Evolutionary conservation across 1,140 invertebrate genomes (phyloP), one percentile per base, ranked within the genome.

Genomic region (Ips nitidus): DNA sequence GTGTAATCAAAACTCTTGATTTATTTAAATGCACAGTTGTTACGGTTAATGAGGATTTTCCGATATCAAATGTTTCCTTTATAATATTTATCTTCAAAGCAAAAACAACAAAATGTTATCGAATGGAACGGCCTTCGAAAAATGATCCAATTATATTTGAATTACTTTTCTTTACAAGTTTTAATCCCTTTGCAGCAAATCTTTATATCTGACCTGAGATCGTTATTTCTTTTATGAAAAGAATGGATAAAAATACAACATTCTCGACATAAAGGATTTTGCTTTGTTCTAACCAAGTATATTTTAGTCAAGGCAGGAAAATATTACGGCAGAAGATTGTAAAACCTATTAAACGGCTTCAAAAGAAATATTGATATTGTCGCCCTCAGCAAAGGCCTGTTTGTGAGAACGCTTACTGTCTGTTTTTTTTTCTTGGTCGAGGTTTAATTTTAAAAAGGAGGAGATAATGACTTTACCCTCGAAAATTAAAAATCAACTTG

Each of bases 81-180:
- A 56, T 63, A 43, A 52, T 52, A 63, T 63, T 63, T 63, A 63
- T 63, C 61, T 37, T 3, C n/a, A 39, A 47, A 40, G n/a, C 3
- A 40, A 36, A 50, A 40, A 63, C 22, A 57, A 66, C 53, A 66
- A 50, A 66, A 22, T 41, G 41, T 66, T 47, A 66, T 66, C 64
- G 58, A 56, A 66, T 41, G 36, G 57, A 52, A 41, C 37, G 52
- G 53, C 43, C 57, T 52, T 52, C 66, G 66, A 68, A 61, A 61
- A 68, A 68, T 68, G 57, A 68, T 68, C 66, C 66, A 68, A 68
- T 68, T 68, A 68, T 61, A 47, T 68, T 41, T 47, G 45, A 68
- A 68, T 68, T 68, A 68, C 58, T 59, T 68, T 61, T 58, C 43
- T 68, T 68, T 68, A 68, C 57, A 68, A 68, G 45, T 68, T 68